These are phyloP conservation scores for Haliclona indistincta DNA, from an alignment of 37 sponge, comb jelly and placozoan species.

Conservation along the genomic window DNA sequence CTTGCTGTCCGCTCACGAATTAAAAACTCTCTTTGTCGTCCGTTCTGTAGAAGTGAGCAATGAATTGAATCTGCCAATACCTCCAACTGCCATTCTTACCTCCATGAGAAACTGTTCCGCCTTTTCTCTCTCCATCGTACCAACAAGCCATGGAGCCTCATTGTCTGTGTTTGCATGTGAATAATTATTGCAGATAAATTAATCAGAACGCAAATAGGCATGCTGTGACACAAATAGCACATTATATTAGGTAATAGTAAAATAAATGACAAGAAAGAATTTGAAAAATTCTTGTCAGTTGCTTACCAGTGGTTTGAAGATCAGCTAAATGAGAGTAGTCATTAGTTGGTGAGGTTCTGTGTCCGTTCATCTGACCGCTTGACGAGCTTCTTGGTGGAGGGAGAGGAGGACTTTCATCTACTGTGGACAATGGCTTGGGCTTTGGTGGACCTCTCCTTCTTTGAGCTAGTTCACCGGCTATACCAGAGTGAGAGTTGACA, in stretches of 20 bases:
- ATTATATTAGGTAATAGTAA: no score
- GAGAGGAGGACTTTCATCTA: no score
- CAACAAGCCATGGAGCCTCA: constrained; percentile 54
- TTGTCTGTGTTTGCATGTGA: neutral
- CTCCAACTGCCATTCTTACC: constrained; percentile 39
- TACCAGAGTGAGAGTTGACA: no score
- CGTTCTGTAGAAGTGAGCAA: constrained; percentile 39
- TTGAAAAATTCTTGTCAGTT: no score
- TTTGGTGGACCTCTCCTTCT: constrained; percentile 36
- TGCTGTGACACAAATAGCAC: neutral
- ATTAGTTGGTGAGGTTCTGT: no score
- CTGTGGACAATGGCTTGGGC: constrained; percentile 6
- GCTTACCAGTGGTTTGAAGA: no score
- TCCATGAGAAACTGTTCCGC: constrained; percentile 76
- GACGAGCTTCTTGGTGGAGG: neutral
- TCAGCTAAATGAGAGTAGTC: no score
- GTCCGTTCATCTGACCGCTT: no score
- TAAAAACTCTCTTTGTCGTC: constrained; percentile 78
- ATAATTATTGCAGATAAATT: neutral
- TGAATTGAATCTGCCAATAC: neutral
- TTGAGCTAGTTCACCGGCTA: neutral
- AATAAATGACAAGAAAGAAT: no score
- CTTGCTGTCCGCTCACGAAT: constrained; percentile 63
- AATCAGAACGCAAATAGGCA: neutral
- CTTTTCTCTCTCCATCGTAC: constrained; percentile 75